Evolutionary conservation across 2,888 invertebrate species (phyloP), one percentile per base, ranked within the genome.

Genomic region (Lepidocyrtoides sp.): DNA sequence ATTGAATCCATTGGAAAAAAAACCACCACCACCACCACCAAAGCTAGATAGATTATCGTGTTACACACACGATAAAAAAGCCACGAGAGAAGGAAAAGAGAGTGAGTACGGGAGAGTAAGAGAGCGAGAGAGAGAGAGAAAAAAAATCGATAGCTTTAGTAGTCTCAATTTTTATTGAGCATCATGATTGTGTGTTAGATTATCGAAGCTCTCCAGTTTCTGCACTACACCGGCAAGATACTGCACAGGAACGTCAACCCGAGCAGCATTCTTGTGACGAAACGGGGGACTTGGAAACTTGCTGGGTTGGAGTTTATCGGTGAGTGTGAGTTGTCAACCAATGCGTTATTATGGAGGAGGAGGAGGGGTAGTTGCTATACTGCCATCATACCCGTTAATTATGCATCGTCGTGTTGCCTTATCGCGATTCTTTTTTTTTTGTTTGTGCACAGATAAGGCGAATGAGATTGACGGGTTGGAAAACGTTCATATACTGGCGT

Each of bases 231-330:
- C 51, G 97, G 97, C 94, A 97, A 97, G 95, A 97, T 98, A 94
- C 96, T 99, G 93, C 99, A 99, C 95, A 97, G 98, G 94, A 99
- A 99, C 96, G 97, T 99, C 66, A 99, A 98, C 95, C 99, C 99
- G 1, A 97, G 97, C 94, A 98, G 98, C 94, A 97, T 99, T 94
- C 96, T 99, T 94, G 97, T 99, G 93, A 98, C 98, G 82, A 98
- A 97, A 95, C 97, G 97, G 89, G 98, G 99, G 93, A 98, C 98
- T 60, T 99, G 99, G 99, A 99, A 99, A 95, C 96, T 99, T 91
- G 98, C 98, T 77, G 99, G 99, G 32, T 96, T 99, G 93, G 99
- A 99, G 95, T 99, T 99, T 95, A 96, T 97, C 94, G 98, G 99
- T 97, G 96, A 96, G 96, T 95, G 95, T 66, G 12, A n/a, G 32